These are phyloP conservation scores for Ceratotherium simum DNA, from an alignment of 2,113 vertebrate genomes.

Conservation along the genomic window DNA sequence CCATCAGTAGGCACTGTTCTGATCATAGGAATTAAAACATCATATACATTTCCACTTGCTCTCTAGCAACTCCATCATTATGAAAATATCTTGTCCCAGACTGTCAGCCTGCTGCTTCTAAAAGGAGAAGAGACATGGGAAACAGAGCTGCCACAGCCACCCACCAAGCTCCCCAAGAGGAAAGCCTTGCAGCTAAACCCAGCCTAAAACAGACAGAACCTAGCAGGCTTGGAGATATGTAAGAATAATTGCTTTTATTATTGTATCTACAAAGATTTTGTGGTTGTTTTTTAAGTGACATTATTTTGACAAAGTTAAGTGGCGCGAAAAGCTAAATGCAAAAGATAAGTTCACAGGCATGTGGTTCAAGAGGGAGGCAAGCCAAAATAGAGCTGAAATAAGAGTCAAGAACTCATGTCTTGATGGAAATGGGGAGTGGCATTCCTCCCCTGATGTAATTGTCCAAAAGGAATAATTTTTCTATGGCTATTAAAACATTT, in stretches of 20 bases:
- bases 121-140: background rate
- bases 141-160: background rate
- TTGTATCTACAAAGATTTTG: background rate
- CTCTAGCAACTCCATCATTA: background rate
- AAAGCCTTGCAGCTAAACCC: background rate
- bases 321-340: background rate
- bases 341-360: background rate
- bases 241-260: background rate
- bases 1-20: background rate
- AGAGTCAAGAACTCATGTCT: background rate
- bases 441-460: background rate
- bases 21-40: background rate
- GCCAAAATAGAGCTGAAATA: background rate
- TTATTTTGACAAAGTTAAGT: background rate
- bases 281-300: background rate
- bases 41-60: background rate
- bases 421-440: background rate
- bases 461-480: background rate
- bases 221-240: fast-evolving
- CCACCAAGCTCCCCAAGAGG: background rate
- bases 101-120: background rate
- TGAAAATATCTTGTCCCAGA: background rate
- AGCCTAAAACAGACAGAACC: background rate
- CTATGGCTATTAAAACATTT: background rate
- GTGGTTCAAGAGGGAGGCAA: background rate